Evolutionary conservation across 2,888 invertebrate genomes (phyloP).

Genomic region (Mythimna impura): DNA sequence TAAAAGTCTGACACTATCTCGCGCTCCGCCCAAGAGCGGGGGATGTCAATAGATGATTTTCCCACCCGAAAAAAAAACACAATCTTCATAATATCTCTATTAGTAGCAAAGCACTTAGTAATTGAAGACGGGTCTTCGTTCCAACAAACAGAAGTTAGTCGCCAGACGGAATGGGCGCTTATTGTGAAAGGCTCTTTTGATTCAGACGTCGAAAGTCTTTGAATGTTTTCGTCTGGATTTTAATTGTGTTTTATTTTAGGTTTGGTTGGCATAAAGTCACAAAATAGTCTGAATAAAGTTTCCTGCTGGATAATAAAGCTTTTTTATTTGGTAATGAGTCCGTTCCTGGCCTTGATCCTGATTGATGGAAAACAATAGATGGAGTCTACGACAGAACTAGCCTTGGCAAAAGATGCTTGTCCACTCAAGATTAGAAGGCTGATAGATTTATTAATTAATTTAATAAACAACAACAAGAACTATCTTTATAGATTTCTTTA

Average conservation of each 20-base stretch:
- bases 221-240: constrained; percentile 24
- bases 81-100: constrained; percentile 33
- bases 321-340: neutral
- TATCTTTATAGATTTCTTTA: too few species aligned
- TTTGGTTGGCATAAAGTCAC: neutral
- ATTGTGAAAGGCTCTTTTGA: constrained; percentile 37
- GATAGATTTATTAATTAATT: too few species aligned
- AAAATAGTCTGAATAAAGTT: neutral
- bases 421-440: neutral
- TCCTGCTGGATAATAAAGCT: neutral
- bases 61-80: too few species aligned
- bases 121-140: constrained; percentile 32
- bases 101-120: constrained; percentile 47
- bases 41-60: too few species aligned
- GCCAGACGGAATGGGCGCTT: constrained; percentile 43
- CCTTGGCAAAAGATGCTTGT: neutral
- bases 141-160: constrained; percentile 42
- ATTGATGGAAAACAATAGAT: neutral
- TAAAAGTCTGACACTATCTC: too few species aligned
- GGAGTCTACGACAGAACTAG: neutral
- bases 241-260: neutral
- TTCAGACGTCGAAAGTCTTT: constrained; percentile 21
- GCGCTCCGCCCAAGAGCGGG: too few species aligned
- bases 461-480: too few species aligned
- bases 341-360: neutral